Percentiles rank a stretch among this genome's conserved stretches.
These are phyloP conservation scores for Magallana gigas DNA, from an alignment of 1,140 invertebrate genomes.

Conservation along the genomic window DNA sequence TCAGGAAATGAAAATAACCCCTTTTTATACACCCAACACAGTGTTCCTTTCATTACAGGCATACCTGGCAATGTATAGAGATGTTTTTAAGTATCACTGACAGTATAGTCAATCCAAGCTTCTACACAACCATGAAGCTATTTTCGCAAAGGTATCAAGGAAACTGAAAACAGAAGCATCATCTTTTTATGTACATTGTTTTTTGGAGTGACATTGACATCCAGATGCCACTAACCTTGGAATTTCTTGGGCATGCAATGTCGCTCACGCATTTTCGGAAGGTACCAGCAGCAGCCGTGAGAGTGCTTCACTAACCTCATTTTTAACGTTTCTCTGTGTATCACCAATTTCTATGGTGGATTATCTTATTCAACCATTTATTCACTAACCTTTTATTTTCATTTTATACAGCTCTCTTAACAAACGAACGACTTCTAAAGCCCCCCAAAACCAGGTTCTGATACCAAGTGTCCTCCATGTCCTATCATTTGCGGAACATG, in stretches of 20 bases:
- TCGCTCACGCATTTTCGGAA: background rate
- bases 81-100: conserved; percentile 37
- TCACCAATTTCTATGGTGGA: background rate
- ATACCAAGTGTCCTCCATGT: background rate
- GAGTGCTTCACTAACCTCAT: conserved; percentile 36
- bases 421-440: background rate
- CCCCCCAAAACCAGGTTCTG: background rate
- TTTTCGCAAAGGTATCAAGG: conserved; percentile 40
- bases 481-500: background rate
- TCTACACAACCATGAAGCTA: conserved; percentile 46
- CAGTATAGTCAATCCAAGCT: conserved; percentile 46
- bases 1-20: too few relatives aligned
- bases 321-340: background rate
- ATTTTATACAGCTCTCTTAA: background rate
- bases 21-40: background rate
- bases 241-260: conserved; percentile 3
- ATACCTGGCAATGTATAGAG: conserved; percentile 39
- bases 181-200: conserved; percentile 23
- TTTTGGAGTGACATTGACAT: conserved; percentile 40
- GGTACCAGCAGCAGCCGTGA: background rate
- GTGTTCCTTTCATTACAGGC: conserved; percentile 39
- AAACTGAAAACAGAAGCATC: conserved; percentile 46
- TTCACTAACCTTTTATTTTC: conserved; percentile 32
- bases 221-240: conserved; percentile 47
- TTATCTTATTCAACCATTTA: background rate